Conservation (phyloP, 2,888 invertebrate genomes). For the Melipona beecheii region DNA sequence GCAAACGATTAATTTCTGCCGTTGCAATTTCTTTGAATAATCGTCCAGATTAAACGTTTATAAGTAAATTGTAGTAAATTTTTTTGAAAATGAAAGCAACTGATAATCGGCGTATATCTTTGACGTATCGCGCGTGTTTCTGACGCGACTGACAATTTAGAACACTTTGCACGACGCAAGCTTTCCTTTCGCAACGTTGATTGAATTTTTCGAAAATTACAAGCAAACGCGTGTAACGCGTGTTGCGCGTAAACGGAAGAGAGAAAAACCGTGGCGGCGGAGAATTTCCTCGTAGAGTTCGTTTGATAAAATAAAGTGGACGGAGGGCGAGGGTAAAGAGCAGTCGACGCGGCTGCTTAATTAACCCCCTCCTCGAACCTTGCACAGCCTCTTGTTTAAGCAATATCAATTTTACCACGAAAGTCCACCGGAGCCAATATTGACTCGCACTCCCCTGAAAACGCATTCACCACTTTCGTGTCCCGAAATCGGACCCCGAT, state of each 20-base stretch:
- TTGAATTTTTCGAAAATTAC: neutral
- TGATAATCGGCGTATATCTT: too few relatives aligned
- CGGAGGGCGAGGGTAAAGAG: conserved; percentile 18
- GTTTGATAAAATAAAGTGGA: conserved; percentile 57
- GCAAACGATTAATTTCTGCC: too few relatives aligned
- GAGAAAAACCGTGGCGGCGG: neutral
- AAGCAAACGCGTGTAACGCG: neutral
- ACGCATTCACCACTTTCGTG: neutral
- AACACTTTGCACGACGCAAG: too few relatives aligned
- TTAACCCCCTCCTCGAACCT: conserved; percentile 53
- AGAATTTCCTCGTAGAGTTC: conserved; percentile 19
- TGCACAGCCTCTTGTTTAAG: conserved; percentile 48
- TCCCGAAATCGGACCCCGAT: conserved; percentile 36
- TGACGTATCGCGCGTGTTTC: too few relatives aligned
- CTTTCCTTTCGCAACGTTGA: too few relatives aligned
- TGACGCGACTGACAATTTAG: too few relatives aligned
- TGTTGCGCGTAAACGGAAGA: neutral
- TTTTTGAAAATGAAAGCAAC: too few relatives aligned
- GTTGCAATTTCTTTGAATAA: too few relatives aligned
- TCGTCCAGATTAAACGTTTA: too few relatives aligned
- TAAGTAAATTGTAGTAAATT: too few relatives aligned
- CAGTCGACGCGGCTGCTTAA: conserved; percentile 51
- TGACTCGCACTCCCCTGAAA: conserved; percentile 16
- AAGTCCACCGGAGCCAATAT: conserved; percentile 49
- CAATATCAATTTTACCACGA: conserved; percentile 71